Evolutionary conservation across 2,797 vertebrate genomes (phyloP).

Genomic region (Clarias laeviceps): DNA sequence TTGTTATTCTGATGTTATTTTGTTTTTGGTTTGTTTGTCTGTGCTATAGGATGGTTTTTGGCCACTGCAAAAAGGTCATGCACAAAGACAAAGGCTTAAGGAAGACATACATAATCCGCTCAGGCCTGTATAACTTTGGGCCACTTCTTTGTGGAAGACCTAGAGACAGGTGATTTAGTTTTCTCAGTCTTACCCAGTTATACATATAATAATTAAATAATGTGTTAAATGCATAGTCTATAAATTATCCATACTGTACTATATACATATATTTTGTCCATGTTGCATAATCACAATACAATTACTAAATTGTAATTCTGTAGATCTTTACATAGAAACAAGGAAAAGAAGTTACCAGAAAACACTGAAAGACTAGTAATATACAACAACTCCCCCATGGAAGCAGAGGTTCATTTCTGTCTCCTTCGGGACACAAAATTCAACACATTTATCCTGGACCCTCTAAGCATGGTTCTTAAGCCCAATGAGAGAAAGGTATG

Average conservation of each 20-base stretch:
- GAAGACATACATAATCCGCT: slow-evolving; percentile 79
- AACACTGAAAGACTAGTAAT: slow-evolving; percentile 83
- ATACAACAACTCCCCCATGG: slow-evolving; percentile 78
- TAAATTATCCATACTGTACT: not conserved
- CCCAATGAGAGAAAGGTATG: slow-evolving; percentile 82
- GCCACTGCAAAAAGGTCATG: slow-evolving; percentile 67
- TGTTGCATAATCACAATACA: not conserved
- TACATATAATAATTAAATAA: not conserved
- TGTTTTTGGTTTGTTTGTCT: slow-evolving; percentile 6
- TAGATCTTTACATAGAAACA: slow-evolving; percentile 75
- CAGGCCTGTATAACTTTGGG: slow-evolving; percentile 85
- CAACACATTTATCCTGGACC: slow-evolving; percentile 82
- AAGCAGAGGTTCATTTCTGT: slow-evolving; percentile 78
- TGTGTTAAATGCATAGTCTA: not conserved
- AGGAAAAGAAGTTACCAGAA: slow-evolving; percentile 76
- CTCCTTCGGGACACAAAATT: slow-evolving; percentile 82
- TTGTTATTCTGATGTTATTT: not conserved
- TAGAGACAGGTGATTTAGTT: slow-evolving; percentile 79
- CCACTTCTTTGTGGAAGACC: slow-evolving; percentile 89
- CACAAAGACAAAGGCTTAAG: slow-evolving; percentile 67
- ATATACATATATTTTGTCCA: not conserved
- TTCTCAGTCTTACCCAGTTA: not conserved
- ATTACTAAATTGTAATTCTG: not conserved
- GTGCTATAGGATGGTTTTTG: slow-evolving; percentile 81
- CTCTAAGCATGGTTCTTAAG: slow-evolving; percentile 77